phyloP scores from a whole-genome alignment of 2,888 invertebrate species.

The Tenthredo amoena region DNA sequence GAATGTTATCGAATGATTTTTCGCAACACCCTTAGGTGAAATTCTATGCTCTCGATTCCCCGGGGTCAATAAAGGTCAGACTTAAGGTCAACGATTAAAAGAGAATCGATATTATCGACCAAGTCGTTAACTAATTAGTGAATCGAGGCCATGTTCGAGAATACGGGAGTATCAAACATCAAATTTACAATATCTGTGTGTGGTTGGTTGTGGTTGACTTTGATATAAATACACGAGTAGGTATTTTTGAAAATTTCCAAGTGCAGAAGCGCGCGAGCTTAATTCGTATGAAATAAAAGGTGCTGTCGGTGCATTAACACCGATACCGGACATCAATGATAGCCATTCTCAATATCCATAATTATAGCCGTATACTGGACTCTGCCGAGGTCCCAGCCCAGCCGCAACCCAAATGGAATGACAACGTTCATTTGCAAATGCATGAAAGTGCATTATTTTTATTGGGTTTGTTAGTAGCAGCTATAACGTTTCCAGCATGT shows the following conservation, averaged over 20 bases:
- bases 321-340: constrained; percentile 67
- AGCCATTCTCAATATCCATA: constrained; percentile 74
- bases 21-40: neutral
- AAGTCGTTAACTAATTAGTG: constrained; percentile 42
- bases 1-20: neutral
- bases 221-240: constrained; percentile 57
- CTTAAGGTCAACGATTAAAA: constrained; percentile 17
- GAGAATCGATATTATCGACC: constrained; percentile 43
- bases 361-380: constrained; percentile 64
- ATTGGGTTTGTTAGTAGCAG: constrained; percentile 68
- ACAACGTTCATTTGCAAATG: constrained; percentile 74
- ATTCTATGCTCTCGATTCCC: neutral
- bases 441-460: constrained; percentile 72
- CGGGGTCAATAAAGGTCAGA: constrained; percentile 38
- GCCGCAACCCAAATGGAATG: constrained; percentile 67
- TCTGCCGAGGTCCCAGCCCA: constrained; percentile 50
- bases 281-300: neutral
- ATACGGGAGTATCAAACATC: constrained; percentile 42
- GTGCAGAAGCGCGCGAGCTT: constrained; percentile 49
- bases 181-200: constrained; percentile 18
- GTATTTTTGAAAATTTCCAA: constrained; percentile 64
- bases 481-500: constrained; percentile 6
- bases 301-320: constrained; percentile 67
- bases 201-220: neutral
- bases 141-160: constrained; percentile 43